Base-by-base conservation (phyloP, 2,113 vertebrate genomes). In the Motacilla alba region DNA sequence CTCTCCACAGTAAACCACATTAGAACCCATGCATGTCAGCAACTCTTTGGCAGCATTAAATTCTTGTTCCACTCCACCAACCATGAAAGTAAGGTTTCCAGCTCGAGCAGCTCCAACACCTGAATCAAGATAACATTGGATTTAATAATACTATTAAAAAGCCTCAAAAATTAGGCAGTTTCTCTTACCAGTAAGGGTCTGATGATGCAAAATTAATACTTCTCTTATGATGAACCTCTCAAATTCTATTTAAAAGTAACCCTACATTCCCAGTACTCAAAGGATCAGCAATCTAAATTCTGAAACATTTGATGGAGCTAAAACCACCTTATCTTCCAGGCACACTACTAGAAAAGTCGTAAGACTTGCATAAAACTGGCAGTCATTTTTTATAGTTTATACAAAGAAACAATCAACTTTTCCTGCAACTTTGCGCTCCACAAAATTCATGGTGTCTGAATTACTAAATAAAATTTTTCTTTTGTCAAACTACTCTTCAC, bases 21-120 rank as follows among this genome's bases (percentile, higher is more conserved):
- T 99, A 95, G 98, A 98, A 82, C 99, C 99, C 99, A 99, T 99
- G 95, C 99, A 99, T 63, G 97, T 98, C 81, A 99, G 98, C 74
- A 99, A 96, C 88, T 99, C 99, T 93, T 99, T 98, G 94, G 98
- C 99, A 93, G 99, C 99, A 90, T 98, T 98, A 97, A 99, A 99
- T 96, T 99, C 99, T 83, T 98, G 98, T 97, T 99, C 99, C 8
- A 98, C 98, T 97, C 99, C 99, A 93, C 99, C 99, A 52, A 99
- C 99, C 99, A 99, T 99, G 96, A 99, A 99, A 8, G 99, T 99
- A 94, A 99, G 98, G 96, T 99, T 99, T 91, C 98, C 99, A 83
- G 98, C 99, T 91, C 96, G 98, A 91, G 99, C 99, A 67, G 99
- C 99, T 94, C 99, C 99, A 90, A 99, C 99, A 98, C 99, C 99